Percentiles rank a stretch among this genome's conserved stretches.
Conservation (phyloP, 2,113 vertebrate species). For the Strix uralensis region DNA sequence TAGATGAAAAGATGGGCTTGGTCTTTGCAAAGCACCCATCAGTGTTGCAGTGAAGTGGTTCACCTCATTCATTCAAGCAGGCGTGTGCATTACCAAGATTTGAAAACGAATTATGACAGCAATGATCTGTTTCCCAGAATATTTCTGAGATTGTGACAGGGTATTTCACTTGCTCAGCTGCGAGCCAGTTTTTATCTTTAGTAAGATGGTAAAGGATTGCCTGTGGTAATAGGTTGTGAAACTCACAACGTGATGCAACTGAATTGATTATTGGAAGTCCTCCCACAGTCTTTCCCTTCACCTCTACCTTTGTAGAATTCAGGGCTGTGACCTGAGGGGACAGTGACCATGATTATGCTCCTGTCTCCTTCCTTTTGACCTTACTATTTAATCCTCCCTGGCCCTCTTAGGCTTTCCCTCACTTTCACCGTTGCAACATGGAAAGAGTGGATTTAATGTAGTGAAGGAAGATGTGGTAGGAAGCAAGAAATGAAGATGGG, state of each 20-base stretch:
- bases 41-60: not conserved
- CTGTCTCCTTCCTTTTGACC: not conserved
- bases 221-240: not conserved
- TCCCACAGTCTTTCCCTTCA: not conserved
- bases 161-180: not conserved
- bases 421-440: not conserved
- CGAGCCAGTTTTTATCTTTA: not conserved
- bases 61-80: not conserved
- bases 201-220: not conserved
- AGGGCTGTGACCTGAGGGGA: not conserved
- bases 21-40: not conserved
- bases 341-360: not conserved
- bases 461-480: not conserved
- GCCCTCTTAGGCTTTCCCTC: not conserved
- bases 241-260: accelerated
- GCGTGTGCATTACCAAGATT: not conserved
- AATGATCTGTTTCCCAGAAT: not conserved
- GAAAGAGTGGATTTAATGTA: not conserved
- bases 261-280: not conserved
- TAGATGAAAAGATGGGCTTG: not conserved
- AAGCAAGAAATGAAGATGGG: not conserved
- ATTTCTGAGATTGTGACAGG: not conserved
- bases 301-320: not conserved
- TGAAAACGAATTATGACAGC: not conserved
- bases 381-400: not conserved